phyloP scores from a whole-genome alignment of 2,888 invertebrate genomes.

The Homarus gammarus region DNA sequence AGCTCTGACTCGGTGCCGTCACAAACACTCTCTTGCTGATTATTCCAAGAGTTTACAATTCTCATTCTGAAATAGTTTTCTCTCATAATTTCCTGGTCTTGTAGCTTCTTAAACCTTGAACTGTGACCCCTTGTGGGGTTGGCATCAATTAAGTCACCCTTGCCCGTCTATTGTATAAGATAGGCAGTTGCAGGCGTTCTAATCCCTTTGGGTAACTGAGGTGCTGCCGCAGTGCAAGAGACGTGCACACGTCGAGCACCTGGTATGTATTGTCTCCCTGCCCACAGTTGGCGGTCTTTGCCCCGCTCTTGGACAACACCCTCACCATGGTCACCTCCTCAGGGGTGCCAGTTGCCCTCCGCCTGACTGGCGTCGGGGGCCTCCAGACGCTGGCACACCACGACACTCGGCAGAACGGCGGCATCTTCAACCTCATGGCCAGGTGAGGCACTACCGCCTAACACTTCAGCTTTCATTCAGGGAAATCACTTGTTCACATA shows the following conservation, averaged over 20 bases:
- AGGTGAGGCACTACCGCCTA: conserved; percentile 20
- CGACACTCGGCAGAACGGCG: background rate
- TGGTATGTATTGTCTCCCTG: background rate
- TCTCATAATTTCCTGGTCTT: too few relatives aligned
- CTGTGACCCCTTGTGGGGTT: too few relatives aligned
- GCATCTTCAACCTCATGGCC: conserved; percentile 1
- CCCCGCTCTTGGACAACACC: conserved; percentile 61
- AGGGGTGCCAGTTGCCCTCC: conserved; percentile 57
- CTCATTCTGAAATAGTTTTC: background rate
- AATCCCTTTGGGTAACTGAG: too few relatives aligned
- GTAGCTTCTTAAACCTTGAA: too few relatives aligned
- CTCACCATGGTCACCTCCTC: conserved; percentile 50
- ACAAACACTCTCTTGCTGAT: too few relatives aligned
- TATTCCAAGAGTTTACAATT: too few relatives aligned
- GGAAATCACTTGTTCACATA: too few relatives aligned
- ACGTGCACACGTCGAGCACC: background rate
- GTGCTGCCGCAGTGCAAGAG: too few relatives aligned
- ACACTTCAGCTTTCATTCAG: background rate
- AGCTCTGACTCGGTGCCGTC: too few relatives aligned
- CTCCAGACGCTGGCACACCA: background rate
- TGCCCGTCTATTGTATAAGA: too few relatives aligned
- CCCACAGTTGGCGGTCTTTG: conserved; percentile 28
- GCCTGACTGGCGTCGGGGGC: conserved; percentile 19
- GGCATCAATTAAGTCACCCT: too few relatives aligned
- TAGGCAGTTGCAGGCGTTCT: too few relatives aligned